Conservation (phyloP, 2,113 vertebrate species). For the Syngnathoides biaculeatus region DNA sequence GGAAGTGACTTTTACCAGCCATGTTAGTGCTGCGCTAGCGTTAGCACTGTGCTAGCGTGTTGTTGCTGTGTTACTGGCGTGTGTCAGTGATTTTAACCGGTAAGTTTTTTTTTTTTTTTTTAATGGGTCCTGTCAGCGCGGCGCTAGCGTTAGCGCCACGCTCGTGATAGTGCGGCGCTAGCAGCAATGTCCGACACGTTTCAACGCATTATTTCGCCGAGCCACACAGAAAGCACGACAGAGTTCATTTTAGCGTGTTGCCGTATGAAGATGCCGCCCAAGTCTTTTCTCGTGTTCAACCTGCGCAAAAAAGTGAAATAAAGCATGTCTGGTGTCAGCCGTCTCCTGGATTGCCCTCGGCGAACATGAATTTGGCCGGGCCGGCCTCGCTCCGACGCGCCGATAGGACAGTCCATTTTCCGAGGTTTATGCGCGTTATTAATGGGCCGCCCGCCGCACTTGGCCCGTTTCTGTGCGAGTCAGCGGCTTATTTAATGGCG, state of each 20-base stretch:
- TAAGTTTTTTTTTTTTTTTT: too few relatives aligned
- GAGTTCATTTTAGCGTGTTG: neutral
- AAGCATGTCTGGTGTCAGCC: neutral
- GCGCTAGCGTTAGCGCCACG: too few relatives aligned
- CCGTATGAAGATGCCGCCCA: neutral
- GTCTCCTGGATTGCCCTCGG: neutral
- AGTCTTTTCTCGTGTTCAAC: neutral
- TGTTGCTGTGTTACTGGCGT: too few relatives aligned
- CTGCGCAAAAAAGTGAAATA: constrained; percentile 15
- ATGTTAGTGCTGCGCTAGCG: too few relatives aligned
- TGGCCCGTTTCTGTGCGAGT: constrained; percentile 52
- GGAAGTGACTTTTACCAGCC: too few relatives aligned
- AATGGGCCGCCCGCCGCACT: constrained; percentile 49
- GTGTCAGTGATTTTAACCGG: too few relatives aligned
- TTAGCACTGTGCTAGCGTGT: too few relatives aligned
- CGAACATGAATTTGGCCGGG: constrained; percentile 39
- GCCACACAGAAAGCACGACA: neutral
- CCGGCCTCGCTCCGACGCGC: constrained; percentile 26
- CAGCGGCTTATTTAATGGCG: constrained; percentile 63
- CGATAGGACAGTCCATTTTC: constrained; percentile 54
- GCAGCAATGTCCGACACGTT: too few relatives aligned
- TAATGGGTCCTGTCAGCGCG: too few relatives aligned
- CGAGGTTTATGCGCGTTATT: constrained; percentile 57
- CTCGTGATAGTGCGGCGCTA: too few relatives aligned
- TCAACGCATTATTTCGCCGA: neutral